Evolutionary conservation across 1,140 invertebrate species (phyloP), one percentile per base, ranked within the genome.

Genomic region (Drosophila arizonae): DNA sequence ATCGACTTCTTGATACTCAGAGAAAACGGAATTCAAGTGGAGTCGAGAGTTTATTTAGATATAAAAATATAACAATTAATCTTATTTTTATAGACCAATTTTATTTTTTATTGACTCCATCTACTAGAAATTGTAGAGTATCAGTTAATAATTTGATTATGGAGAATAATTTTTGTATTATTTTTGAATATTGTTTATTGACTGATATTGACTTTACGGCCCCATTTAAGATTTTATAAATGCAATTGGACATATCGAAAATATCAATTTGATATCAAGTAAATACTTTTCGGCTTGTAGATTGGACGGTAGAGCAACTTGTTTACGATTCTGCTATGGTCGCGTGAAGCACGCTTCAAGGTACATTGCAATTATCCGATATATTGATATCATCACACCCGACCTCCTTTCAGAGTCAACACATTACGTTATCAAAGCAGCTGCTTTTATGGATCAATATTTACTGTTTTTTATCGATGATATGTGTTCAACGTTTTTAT

Each of bases 241-340:
- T 46, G 43, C 69, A 58, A 15, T 17, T 15, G 43, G 45, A 48
- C 46, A 28, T 50, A 52, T 56, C 26, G 43, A 72, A 46, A 26
- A 43, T 17, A 39, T 54, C 43, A 41, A 52, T 50, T 13, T 62
- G 26, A 54, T 74, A 57, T 52, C n/a, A 17, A n/a, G 48, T 15
- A 15, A 26, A 26, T 48, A 9, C 43, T 65, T 24, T 52, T 15
- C 43, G 21, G 21, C 45, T 26, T 61, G 56, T 17, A 72, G 68
- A 72, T 72, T 75, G 72, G 58, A 71, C 60, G 41, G 45, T 30
- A 24, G 61, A 54, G 11, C 55, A 48, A 71, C 71, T 48, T 48
- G 63, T 65, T 69, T 43, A 26, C 17, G 6, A 43, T 17, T 17
- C 6, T 46, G 1, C 36, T 2, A 13, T 11, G 11, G 10, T 17